Evolutionary conservation across 1,140 invertebrate genomes (phyloP).

Genomic region (Drosophila gunungcola): DNA sequence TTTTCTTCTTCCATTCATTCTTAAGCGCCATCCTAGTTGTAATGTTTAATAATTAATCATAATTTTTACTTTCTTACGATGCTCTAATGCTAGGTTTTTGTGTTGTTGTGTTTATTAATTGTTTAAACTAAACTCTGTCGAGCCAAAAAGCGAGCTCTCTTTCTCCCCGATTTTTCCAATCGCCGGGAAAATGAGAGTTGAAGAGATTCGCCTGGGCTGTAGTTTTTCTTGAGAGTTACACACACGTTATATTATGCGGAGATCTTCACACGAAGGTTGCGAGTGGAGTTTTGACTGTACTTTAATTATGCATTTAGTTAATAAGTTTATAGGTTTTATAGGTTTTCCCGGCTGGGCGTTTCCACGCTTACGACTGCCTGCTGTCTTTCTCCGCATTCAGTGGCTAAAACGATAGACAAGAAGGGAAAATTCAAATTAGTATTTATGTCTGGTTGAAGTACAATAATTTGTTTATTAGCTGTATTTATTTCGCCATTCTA

Average conservation of each 20-base stretch:
- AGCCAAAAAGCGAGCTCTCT: conserved; percentile 16
- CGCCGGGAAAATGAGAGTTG: conserved; percentile 8
- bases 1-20: conserved; percentile 52
- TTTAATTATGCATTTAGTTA: conserved; percentile 65
- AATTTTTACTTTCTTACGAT: conserved; percentile 65
- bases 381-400: conserved; percentile 64
- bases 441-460: conserved; percentile 15
- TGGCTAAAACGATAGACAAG: conserved; percentile 63
- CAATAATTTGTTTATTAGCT: conserved; percentile 43
- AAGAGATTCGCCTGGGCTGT: conserved; percentile 14
- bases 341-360: conserved; percentile 29
- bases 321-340: conserved; percentile 56
- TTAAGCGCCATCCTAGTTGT: conserved; percentile 49
- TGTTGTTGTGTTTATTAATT: conserved; percentile 31
- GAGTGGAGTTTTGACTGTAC: conserved; percentile 78
- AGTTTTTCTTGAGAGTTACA: conserved; percentile 45
- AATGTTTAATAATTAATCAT: conserved; percentile 68
- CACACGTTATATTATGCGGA: conserved; percentile 51
- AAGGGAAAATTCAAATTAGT: conserved; percentile 48
- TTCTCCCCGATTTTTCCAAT: not conserved
- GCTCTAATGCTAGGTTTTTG: conserved; percentile 48
- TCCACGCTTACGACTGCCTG: conserved; percentile 71
- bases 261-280: conserved; percentile 79
- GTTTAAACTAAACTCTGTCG: conserved; percentile 52
- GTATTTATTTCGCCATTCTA: conserved; percentile 35